Percentiles rank a stretch among this genome's conserved stretches.
phyloP scores from a whole-genome alignment of 2,797 vertebrate species.

The Sphaeramia orbicularis region DNA sequence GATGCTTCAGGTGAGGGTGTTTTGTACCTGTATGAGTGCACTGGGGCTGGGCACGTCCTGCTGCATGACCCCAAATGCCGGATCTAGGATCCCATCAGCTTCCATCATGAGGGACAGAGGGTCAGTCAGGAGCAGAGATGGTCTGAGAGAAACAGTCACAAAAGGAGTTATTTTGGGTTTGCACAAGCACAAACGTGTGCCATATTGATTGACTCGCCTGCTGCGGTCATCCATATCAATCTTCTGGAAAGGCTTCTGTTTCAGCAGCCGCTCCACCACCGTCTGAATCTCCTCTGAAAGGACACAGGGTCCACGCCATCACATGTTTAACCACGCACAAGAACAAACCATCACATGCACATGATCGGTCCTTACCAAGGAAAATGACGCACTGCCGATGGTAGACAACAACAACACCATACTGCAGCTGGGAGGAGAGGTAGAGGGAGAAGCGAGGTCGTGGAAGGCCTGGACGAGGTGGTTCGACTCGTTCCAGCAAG shows the following conservation, averaged over 20 bases:
- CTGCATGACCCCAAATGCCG: slow-evolving; percentile 85
- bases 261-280: slow-evolving; percentile 79
- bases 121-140: slow-evolving; percentile 74
- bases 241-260: slow-evolving; percentile 61
- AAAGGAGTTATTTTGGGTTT: neutral
- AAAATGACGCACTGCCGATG: slow-evolving; percentile 89
- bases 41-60: slow-evolving; percentile 81
- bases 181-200: neutral
- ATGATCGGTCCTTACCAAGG: slow-evolving; percentile 78
- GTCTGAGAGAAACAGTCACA: slow-evolving; percentile 58
- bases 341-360: neutral
- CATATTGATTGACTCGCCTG: slow-evolving; percentile 71
- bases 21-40: slow-evolving; percentile 81
- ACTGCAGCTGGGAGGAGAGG: slow-evolving; percentile 92
- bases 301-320: neutral
- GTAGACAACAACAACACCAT: slow-evolving; percentile 89
- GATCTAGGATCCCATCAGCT: slow-evolving; percentile 84
- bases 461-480: slow-evolving; percentile 79
- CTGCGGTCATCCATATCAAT: slow-evolving; percentile 83
- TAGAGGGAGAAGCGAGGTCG: slow-evolving; percentile 92
- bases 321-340: neutral
- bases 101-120: slow-evolving; percentile 79
- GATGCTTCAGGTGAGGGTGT: neutral
- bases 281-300: slow-evolving; percentile 87
- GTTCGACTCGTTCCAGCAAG: slow-evolving; percentile 83